phyloP scores from a whole-genome alignment of 2,888 invertebrate species.

The Sericinus montela region DNA sequence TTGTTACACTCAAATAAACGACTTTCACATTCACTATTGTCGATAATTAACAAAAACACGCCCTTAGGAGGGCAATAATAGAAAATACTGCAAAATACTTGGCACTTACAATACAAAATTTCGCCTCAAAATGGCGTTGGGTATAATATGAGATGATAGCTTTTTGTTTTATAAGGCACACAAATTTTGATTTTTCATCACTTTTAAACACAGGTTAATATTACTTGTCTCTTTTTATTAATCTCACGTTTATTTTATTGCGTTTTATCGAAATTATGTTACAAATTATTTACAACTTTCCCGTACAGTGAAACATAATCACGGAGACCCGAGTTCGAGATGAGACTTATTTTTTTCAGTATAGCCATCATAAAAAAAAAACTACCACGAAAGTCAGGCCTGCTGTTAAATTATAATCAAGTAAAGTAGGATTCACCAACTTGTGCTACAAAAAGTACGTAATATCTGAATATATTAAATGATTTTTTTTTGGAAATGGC shows the following conservation, averaged over 20 bases:
- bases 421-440: too few species aligned
- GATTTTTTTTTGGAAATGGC: too few species aligned
- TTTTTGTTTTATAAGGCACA: conserved; percentile 75
- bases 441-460: too few species aligned
- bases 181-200: conserved; percentile 56
- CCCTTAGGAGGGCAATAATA: conserved; percentile 43
- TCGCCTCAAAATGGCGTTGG: conserved; percentile 81
- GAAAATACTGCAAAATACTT: conserved; percentile 78
- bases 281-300: conserved; percentile 78
- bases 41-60: conserved; percentile 41
- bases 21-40: conserved; percentile 44
- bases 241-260: conserved; percentile 36
- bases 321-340: conserved; percentile 17
- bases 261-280: conserved; percentile 47
- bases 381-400: too few species aligned
- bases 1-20: conserved; percentile 28
- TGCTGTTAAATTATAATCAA: too few species aligned
- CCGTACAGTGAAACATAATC: conserved; percentile 51
- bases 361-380: too few species aligned
- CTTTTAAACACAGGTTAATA: conserved; percentile 53
- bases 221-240: conserved; percentile 51
- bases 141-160: conserved; percentile 79
- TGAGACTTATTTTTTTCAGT: neutral
- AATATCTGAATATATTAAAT: too few species aligned
- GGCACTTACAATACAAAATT: conserved; percentile 80